A percentile compares a stretch with the other conserved stretches of the same genome.
These are phyloP conservation scores for Emydocephalus ijimae DNA, from an alignment of 2,113 vertebrate species.

Conservation along the genomic window DNA sequence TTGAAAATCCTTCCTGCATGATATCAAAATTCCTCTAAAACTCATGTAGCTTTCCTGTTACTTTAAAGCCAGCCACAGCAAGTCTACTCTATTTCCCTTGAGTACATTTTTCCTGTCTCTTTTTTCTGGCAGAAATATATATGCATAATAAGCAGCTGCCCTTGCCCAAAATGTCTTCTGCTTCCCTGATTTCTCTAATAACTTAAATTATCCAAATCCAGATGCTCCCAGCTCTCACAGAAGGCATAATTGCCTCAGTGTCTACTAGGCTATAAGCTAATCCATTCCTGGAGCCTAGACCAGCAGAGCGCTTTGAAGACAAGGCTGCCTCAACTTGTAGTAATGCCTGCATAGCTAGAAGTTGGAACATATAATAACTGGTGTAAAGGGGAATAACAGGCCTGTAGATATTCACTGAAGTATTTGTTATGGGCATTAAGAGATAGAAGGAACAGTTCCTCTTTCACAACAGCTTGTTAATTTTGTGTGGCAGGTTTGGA, in stretches of 20 bases:
- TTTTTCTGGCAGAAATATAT: neutral
- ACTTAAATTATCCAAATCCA: conserved; percentile 4
- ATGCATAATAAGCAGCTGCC: neutral
- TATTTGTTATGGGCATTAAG: neutral
- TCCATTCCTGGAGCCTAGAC: conserved; percentile 22
- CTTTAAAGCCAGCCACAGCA: conserved; percentile 12
- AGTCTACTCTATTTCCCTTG: neutral
- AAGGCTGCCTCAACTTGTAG: conserved; percentile 28
- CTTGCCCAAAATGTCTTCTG: conserved; percentile 39
- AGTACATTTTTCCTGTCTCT: neutral
- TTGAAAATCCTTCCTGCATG: conserved; percentile 45
- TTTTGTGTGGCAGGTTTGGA: neutral
- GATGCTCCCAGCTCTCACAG: conserved; percentile 18
- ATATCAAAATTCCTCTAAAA: conserved; percentile 12
- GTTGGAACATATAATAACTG: neutral
- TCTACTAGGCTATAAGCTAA: conserved; percentile 38
- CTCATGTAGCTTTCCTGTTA: neutral
- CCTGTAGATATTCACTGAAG: neutral
- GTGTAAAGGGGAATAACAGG: neutral
- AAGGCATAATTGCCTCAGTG: neutral
- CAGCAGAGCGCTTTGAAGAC: conserved; percentile 28
- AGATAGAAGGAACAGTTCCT: neutral
- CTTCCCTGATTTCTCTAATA: conserved; percentile 33
- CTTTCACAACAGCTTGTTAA: neutral
- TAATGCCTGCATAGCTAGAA: neutral